Base-by-base conservation (phyloP, 2,888 invertebrate genomes). In the Heliconius ismenius region DNA sequence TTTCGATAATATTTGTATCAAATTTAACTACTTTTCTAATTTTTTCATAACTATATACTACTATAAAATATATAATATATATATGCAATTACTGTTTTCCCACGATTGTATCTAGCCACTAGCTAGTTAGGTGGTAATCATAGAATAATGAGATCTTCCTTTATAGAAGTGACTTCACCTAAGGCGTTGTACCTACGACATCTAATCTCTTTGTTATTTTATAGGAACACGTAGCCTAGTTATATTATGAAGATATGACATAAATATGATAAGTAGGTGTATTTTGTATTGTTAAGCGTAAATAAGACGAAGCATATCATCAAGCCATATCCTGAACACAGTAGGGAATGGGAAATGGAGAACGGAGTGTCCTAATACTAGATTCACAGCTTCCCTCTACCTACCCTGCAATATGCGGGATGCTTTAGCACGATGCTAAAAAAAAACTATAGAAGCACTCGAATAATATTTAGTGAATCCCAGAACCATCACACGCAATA, bases 101-200 rank as follows among this genome's bases (percentile, higher is more conserved):
- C 67, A 67, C 67, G 39, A 43, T 67, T 24, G 9, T 65, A 65
- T 67, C 67, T 24, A 43, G 24, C 24, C 39, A 43, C 39, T 67
- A 1, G 15, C 15, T 39, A 36, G 32, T 32, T 74, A 63, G 32
- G 32, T 7, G 32, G 32, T 70, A 58, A 58, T 70, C 58, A 70
- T 70, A 58, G 58, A 24, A 58, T 70, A 70, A 70, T 58, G 70
- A 58, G 70, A n/a, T 32, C 32, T 70, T 70, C 70, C 70, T 70
- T 54, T 54, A 70, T 70, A 70, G 32, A 70, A n/a, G 70, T 36
- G 54, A 70, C 70, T 70, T 70, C 54, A 32, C 10, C 32, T 58
- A 18, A 70, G 54, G 28, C 58, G 39, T 67, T 39, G 9, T 67
- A 39, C 28, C 28, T 28, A 32, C 43, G 67, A 24, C 67, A 43